These are phyloP conservation scores for Charanyca ferruginea DNA, from an alignment of 2,888 invertebrate species.

Conservation along the genomic window DNA sequence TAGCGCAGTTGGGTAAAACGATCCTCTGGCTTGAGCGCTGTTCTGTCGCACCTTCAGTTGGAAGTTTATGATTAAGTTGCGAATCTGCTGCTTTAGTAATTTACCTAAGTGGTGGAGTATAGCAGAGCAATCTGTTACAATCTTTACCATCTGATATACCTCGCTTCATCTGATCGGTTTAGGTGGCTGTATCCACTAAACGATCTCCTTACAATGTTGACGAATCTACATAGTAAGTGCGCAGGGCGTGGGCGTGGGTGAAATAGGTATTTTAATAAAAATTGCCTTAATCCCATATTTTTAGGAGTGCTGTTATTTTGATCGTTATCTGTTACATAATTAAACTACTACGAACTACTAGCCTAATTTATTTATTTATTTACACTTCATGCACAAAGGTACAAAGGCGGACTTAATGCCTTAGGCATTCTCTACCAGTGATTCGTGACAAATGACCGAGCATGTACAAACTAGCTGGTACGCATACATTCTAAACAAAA, in stretches of 20 bases:
- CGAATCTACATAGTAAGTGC: neutral
- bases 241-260: no score
- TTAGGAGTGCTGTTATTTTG: conserved; percentile 2
- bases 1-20: no score
- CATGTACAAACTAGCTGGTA: no score
- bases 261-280: conserved; percentile 6
- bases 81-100: conserved; percentile 37
- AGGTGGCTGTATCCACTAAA: conserved; percentile 13
- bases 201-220: conserved; percentile 29
- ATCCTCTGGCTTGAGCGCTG: no score
- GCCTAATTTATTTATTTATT: no score
- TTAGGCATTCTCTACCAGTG: no score
- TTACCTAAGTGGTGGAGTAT: conserved; percentile 35
- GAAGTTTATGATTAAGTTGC: neutral
- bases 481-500: no score
- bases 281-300: conserved; percentile 12
- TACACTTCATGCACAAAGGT: no score
- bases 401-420: no score
- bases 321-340: neutral
- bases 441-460: no score
- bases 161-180: conserved; percentile 28
- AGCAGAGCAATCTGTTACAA: conserved; percentile 25
- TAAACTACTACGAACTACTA: no score
- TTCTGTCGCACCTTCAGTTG: neutral
- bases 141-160: conserved; percentile 22